These are phyloP conservation scores for Eriosoma lanigerum DNA, from an alignment of 1,140 invertebrate species.

Conservation along the genomic window DNA sequence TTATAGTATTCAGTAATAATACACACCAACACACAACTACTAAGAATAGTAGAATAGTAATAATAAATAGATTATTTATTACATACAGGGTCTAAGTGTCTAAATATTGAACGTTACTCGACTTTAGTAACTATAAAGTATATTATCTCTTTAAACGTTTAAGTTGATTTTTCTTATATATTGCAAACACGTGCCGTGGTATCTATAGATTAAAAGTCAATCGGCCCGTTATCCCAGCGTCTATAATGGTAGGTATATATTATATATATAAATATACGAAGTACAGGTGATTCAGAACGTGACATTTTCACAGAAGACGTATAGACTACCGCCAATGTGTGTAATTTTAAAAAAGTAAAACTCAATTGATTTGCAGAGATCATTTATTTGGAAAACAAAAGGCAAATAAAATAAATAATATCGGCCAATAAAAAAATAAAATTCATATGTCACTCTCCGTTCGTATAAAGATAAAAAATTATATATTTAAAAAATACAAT, in stretches of 20 bases:
- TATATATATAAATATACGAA: slow-evolving; percentile 22
- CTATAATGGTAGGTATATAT: not conserved
- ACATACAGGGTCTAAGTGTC: too few species aligned
- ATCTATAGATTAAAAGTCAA: slow-evolving; percentile 33
- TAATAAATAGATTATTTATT: too few species aligned
- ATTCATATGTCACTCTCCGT: not conserved
- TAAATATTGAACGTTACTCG: too few species aligned
- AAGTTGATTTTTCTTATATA: slow-evolving; percentile 16
- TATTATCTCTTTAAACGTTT: too few species aligned
- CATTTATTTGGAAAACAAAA: not conserved
- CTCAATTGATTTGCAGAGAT: slow-evolving; percentile 6
- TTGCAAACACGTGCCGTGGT: slow-evolving; percentile 21
- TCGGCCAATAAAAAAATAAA: slow-evolving; percentile 2
- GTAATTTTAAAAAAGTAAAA: slow-evolving; percentile 22
- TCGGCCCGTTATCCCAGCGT: slow-evolving; percentile 14
- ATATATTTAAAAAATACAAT: too few species aligned
- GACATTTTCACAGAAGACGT: slow-evolving; percentile 29
- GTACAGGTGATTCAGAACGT: slow-evolving; percentile 34
- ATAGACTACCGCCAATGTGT: slow-evolving; percentile 8
- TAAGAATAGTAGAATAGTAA: too few species aligned
- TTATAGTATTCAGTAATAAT: too few species aligned
- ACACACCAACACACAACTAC: too few species aligned
- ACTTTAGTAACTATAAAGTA: too few species aligned
- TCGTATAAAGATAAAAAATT: too few species aligned
- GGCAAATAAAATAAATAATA: slow-evolving; percentile 21